Percentiles rank a stretch among this genome's conserved stretches.
These are phyloP conservation scores for Nebria brevicollis DNA, from an alignment of 2,888 invertebrate genomes.

Conservation along the genomic window DNA sequence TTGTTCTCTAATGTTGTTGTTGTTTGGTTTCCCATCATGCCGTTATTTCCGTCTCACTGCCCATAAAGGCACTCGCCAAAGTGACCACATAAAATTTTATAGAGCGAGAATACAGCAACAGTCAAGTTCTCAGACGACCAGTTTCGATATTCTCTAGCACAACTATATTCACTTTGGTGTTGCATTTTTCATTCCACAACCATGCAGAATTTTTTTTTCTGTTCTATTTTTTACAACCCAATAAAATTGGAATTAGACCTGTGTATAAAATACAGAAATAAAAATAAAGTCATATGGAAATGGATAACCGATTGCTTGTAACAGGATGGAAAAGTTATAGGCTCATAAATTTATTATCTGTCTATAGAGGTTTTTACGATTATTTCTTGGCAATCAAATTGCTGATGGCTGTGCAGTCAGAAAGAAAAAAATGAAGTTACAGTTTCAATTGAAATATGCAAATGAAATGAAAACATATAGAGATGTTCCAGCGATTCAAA, in stretches of 20 bases:
- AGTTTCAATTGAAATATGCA: conserved; percentile 26
- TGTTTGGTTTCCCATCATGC: conserved; percentile 38
- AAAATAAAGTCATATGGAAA: conserved; percentile 43
- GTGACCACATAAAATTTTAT: conserved; percentile 41
- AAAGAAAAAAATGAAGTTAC: conserved; percentile 21
- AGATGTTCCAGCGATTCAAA: neutral
- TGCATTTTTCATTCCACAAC: neutral
- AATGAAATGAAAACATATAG: conserved; percentile 25
- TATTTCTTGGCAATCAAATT: neutral
- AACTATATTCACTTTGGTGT: neutral
- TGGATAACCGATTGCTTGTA: conserved; percentile 33
- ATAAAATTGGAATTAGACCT: conserved; percentile 40
- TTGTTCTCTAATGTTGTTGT: conserved; percentile 17
- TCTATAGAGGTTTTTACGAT: conserved; percentile 27
- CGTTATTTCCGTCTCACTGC: conserved; percentile 35
- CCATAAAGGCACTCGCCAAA: conserved; percentile 44
- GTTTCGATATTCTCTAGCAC: neutral
- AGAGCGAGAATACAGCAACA: conserved; percentile 37
- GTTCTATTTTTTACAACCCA: conserved; percentile 22
- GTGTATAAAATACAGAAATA: conserved; percentile 34
- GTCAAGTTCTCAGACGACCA: conserved; percentile 13
- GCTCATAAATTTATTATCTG: conserved; percentile 41
- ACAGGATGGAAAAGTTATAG: conserved; percentile 16
- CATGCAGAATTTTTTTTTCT: neutral
- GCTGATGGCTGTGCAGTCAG: neutral